Conservation (phyloP, 2,888 invertebrate genomes). For the Rhagonycha lutea region DNA sequence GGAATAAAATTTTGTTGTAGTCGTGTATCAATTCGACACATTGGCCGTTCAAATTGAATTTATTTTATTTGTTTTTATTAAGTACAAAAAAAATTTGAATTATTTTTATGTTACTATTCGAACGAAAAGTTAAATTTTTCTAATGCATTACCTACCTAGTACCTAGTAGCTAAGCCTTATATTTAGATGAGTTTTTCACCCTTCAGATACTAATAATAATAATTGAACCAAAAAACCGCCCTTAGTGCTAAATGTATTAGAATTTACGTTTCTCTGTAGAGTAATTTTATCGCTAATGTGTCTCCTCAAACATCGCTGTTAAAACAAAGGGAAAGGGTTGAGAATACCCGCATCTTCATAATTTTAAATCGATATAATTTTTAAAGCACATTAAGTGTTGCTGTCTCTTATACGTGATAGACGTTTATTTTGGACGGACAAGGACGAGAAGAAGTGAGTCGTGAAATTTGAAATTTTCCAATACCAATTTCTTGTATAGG, state of each 20-base stretch:
- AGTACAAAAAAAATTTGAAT: not conserved
- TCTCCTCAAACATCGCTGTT: slow-evolving; percentile 47
- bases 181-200: slow-evolving; percentile 11
- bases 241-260: slow-evolving; percentile 49
- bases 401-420: slow-evolving; percentile 1
- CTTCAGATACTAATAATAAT: slow-evolving; percentile 39
- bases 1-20: slow-evolving; percentile 32
- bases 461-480: slow-evolving; percentile 20
- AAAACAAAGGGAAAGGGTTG: slow-evolving; percentile 49
- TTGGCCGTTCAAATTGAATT: slow-evolving; percentile 14
- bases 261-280: slow-evolving; percentile 52
- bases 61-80: slow-evolving; percentile 2
- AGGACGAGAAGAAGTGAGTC: slow-evolving; percentile 10
- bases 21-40: slow-evolving; percentile 33
- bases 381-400: slow-evolving; percentile 21
- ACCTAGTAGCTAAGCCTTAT: not conserved
- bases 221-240: slow-evolving; percentile 44
- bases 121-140: not conserved
- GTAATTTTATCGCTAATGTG: slow-evolving; percentile 51
- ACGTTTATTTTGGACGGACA: not conserved
- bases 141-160: not conserved
- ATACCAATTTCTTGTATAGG: slow-evolving; percentile 28
- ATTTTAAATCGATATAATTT: slow-evolving; percentile 28
- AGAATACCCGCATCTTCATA: slow-evolving; percentile 45
- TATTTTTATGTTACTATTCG: not conserved